Conservation (phyloP, 2,113 vertebrate species). For the Sorex araneus region DNA sequence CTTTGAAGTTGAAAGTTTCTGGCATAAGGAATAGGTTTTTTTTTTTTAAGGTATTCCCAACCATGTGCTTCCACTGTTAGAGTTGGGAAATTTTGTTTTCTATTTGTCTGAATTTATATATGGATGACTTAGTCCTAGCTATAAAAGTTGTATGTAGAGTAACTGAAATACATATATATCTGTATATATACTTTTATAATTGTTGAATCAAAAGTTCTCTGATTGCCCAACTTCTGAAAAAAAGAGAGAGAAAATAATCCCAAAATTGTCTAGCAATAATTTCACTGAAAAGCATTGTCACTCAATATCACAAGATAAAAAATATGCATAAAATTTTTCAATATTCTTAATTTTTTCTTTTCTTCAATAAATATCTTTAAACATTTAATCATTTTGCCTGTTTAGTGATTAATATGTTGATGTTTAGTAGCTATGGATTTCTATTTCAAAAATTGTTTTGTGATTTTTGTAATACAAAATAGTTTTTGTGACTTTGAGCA, state of each 20-base stretch:
- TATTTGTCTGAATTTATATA: background rate
- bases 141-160: no score
- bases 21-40: background rate
- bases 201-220: background rate
- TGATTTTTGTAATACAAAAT: no score
- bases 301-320: background rate
- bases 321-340: background rate
- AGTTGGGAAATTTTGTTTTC: constrained; percentile 14
- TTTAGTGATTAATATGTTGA: background rate
- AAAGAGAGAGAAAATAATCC: background rate
- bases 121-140: no score
- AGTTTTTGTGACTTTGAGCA: background rate
- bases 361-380: constrained; percentile 9
- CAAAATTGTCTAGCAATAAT: background rate
- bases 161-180: no score
- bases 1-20: background rate
- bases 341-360: constrained; percentile 16
- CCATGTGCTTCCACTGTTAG: background rate
- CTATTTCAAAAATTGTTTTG: background rate
- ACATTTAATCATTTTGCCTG: background rate
- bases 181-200: background rate
- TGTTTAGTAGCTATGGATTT: constrained; percentile 11
- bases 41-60: background rate
- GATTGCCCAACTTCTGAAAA: constrained; percentile 1
- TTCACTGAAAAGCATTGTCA: constrained; percentile 41